Base-by-base conservation (phyloP, 2,888 invertebrate species). In the Polyommatus icarus region DNA sequence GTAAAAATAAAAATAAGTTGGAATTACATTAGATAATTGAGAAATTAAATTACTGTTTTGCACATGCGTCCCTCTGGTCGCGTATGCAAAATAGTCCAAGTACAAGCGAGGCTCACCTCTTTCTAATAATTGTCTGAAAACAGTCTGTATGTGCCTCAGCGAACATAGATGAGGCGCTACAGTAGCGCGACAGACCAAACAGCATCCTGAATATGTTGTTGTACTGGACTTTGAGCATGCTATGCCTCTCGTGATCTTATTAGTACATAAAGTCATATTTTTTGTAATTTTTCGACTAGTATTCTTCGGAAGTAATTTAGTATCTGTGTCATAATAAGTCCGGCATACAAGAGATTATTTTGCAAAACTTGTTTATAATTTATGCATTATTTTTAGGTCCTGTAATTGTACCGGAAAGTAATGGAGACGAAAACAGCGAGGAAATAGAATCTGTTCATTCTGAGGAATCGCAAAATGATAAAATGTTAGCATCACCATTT, bases 311-410 rank as follows among this genome's bases (percentile, higher is more conserved):
- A 57, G n/a, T 57, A n/a, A 57, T 57, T 57, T 57, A 57, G 18
- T n/a, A n/a, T 57, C 54, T n/a, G 54, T 57, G 54, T 57, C 54
- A n/a, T 57, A 57, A 57, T n/a, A n/a, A 54, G 54, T 54, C 54
- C 6, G 54, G 54, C 54, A 54, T 54, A 18, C n/a, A 54, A 18
- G 54, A 54, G 54, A 54, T 54, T 54, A 54, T 54, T 54, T 54
- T 54, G 18, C 54, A 54, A 54, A n/a, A 54, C 54, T 54, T 54
- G n/a, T 54, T 54, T 54, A 54, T 54, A 54, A 76, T 57, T 54
- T 76, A 46, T 76, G 76, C 54, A 57, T 76, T 71, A 71, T 71
- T 71, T 71, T 32, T 29, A 71, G 71, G 73, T 24, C 73, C 73
- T 75, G 46, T 15, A 75, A 75, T 10, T 75, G 20, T 75, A 50